These are phyloP conservation scores for Heliothis peltigera DNA, from an alignment of 2,888 invertebrate genomes.

Conservation along the genomic window DNA sequence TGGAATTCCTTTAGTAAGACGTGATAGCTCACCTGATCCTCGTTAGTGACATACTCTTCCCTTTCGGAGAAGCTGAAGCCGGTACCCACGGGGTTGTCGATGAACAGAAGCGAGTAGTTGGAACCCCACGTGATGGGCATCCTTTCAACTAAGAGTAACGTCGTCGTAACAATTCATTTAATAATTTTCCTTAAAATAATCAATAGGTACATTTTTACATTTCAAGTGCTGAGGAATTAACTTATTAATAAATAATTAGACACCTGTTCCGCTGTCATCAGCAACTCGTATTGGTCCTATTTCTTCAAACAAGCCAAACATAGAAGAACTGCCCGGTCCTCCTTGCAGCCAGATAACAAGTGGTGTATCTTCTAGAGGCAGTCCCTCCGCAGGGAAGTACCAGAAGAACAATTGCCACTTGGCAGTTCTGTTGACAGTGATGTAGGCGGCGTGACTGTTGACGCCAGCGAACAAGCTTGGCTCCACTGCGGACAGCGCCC, in stretches of 20 bases:
- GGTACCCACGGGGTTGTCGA: constrained; percentile 90
- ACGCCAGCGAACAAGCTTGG: constrained; percentile 44
- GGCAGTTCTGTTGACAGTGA: constrained; percentile 91
- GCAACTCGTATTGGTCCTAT: constrained; percentile 69
- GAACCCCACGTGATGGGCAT: constrained; percentile 80
- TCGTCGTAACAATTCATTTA: no score
- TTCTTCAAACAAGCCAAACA: constrained; percentile 83
- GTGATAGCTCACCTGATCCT: constrained; percentile 30
- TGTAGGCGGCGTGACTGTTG: constrained; percentile 51
- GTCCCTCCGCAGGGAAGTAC: constrained; percentile 91
- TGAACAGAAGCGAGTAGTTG: constrained; percentile 86
- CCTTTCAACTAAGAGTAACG: constrained; percentile 22
- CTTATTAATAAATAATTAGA: not conserved
- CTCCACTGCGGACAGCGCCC: constrained; percentile 41
- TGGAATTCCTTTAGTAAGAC: not conserved
- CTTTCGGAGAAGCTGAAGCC: constrained; percentile 87
- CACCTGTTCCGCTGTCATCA: constrained; percentile 25
- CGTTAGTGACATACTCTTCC: constrained; percentile 34
- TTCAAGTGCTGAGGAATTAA: not conserved
- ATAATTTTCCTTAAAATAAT: no score
- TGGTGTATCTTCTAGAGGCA: constrained; percentile 71
- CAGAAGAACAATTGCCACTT: constrained; percentile 94
- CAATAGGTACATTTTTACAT: no score
- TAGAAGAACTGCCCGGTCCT: constrained; percentile 80
- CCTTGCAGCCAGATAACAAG: constrained; percentile 84